Evolutionary conservation across 2,888 invertebrate genomes (phyloP).

Genomic region (Drosophila stalkeri): DNA sequence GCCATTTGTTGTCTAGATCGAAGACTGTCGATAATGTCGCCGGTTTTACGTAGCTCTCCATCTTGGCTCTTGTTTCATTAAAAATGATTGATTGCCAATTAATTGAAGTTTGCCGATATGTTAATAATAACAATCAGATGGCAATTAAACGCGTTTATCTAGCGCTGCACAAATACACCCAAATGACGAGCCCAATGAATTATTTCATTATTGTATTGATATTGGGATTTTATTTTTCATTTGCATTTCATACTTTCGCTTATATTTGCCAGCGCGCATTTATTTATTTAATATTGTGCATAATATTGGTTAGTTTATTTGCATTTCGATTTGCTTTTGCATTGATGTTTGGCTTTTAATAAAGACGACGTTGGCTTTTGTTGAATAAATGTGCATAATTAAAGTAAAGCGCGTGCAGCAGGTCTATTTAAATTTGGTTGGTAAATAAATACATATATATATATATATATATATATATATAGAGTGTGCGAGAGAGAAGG

Average conservation of each 20-base stretch:
- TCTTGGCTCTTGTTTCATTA: constrained; percentile 73
- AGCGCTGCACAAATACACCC: constrained; percentile 6
- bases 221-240: constrained; percentile 4
- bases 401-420: constrained; percentile 1
- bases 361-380: constrained; percentile 43
- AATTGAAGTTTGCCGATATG: constrained; percentile 82
- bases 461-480: neutral
- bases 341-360: constrained; percentile 37
- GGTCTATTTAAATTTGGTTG: constrained; percentile 11
- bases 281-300: constrained; percentile 29
- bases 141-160: constrained; percentile 57
- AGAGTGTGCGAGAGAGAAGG: neutral
- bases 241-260: constrained; percentile 8
- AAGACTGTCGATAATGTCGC: constrained; percentile 69
- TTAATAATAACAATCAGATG: constrained; percentile 69
- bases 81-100: constrained; percentile 83
- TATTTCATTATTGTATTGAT: constrained; percentile 3
- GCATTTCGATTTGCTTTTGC: constrained; percentile 26
- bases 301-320: constrained; percentile 38
- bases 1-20: constrained; percentile 63
- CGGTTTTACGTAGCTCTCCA: constrained; percentile 34
- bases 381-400: constrained; percentile 36
- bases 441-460: constrained; percentile 9
- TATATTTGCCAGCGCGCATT: neutral
- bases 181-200: neutral